phyloP scores from a whole-genome alignment of 2,888 invertebrate genomes.

The Lithophane socia region DNA sequence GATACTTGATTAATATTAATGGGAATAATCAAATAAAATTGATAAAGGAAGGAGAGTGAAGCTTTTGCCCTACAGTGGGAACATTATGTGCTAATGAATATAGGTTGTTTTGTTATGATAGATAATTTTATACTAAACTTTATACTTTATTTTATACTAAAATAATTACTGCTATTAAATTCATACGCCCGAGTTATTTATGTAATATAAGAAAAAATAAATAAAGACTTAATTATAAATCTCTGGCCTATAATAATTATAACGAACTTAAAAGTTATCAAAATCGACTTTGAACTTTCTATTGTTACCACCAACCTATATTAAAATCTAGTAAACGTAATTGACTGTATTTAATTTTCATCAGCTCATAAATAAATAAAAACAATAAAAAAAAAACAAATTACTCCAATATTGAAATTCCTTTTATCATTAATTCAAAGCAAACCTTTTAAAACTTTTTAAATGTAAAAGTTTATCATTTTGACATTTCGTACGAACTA shows the following conservation, averaged over 20 bases:
- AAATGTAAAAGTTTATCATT: neutral
- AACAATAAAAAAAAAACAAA: no score
- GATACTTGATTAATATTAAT: neutral
- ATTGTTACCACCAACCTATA: neutral
- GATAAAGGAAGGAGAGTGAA: neutral
- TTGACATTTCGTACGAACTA: neutral
- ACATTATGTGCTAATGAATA: no score
- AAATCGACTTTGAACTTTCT: neutral
- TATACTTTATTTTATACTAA: neutral
- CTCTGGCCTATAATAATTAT: no score
- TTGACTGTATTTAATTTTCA: neutral
- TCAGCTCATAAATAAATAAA: neutral
- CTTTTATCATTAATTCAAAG: neutral
- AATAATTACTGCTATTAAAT: neutral
- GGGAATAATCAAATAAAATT: neutral
- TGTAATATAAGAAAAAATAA: no score
- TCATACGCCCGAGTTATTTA: neutral
- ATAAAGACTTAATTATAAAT: neutral
- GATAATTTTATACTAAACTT: neutral
- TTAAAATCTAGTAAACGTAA: neutral
- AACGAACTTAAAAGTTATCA: neutral
- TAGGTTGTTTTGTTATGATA: neutral
- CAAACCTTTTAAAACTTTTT: conserved; percentile 4
- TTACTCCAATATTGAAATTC: neutral
- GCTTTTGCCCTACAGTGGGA: neutral